phyloP scores from a whole-genome alignment of 2,113 vertebrate species.

The Caloenas nicobarica region DNA sequence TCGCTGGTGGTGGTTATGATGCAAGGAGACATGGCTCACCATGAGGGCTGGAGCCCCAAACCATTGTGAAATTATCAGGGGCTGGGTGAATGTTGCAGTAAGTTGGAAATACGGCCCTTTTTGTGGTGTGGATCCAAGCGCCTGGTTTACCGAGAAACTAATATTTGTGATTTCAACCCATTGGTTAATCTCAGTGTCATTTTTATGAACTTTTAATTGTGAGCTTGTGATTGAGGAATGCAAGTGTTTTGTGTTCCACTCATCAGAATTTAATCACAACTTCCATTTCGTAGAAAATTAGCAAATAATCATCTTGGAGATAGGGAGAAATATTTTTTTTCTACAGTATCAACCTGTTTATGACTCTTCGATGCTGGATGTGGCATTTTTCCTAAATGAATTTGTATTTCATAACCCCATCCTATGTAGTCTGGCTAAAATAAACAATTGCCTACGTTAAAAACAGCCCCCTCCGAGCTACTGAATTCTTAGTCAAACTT shows the following conservation, averaged over 20 bases:
- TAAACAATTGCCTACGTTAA: not conserved
- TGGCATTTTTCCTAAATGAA: not conserved
- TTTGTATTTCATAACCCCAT: not conserved
- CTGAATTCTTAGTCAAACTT: slow-evolving; percentile 1
- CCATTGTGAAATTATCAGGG: not conserved
- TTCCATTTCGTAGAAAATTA: slow-evolving; percentile 40
- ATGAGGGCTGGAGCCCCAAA: slow-evolving; percentile 30
- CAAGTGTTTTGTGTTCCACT: not conserved
- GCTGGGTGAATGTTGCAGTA: not conserved
- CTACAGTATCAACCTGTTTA: not conserved
- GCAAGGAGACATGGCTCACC: slow-evolving; percentile 25
- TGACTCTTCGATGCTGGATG: not conserved
- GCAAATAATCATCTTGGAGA: not conserved
- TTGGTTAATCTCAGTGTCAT: slow-evolving; percentile 31
- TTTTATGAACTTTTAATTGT: slow-evolving; percentile 56
- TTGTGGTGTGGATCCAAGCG: not conserved
- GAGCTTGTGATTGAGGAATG: not conserved
- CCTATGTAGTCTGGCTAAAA: not conserved
- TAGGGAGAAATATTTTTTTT: not conserved
- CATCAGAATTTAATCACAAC: slow-evolving; percentile 6
- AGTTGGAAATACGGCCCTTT: slow-evolving; percentile 12
- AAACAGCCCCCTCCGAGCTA: not conserved
- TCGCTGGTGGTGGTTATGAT: not conserved
- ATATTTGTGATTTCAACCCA: not conserved
- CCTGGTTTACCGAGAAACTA: not conserved